Evolutionary conservation across 2,797 vertebrate species (phyloP), one percentile per base, ranked within the genome.

Genomic region (Peromyscus attwateri): DNA sequence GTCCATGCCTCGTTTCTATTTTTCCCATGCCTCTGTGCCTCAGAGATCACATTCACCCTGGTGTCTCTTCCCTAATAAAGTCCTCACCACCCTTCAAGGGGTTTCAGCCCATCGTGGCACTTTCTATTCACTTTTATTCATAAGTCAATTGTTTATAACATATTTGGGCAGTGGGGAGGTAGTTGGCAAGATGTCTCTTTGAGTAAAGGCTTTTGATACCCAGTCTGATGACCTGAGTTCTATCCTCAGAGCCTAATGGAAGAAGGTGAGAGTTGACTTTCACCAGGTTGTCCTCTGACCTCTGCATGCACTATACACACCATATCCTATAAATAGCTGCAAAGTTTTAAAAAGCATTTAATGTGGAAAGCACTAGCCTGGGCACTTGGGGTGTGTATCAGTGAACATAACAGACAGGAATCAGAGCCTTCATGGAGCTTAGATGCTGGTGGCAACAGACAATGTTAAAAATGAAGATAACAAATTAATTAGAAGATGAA

Each of bases 381-480:
- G 92, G 12, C 29, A 57, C n/a, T 12, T 9, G 37, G 14, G 27
- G 25, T 3, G 14, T 3, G 25, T 49, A 49, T 70, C 79, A 37
- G 27, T 21, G 19, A 87, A 55, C 89, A 49, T 62, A 88, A 57
- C 60, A 92, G 49, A 84, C 17, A 90, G 66, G 82, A 95, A 60
- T 57, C 62, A 62, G 77, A 75, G 27, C 19, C 8, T 37, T 75
- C 1, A 0, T 12, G 19, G 21, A 77, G 21, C 6, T 77, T 73
- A 92, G 37, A 62, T 77, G 6, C 16, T 73, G 29, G 27, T 64
- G 31, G 80, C 31, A 46, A 37, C 29, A 95, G 90, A 62, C 89
- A 84, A 87, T 6, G n/a, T 76, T 52, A 73, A 66, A 60, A 94
- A 90, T 31, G 79, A 70, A 93, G 13, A 77, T n/a, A 88, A 60